Conservation (phyloP, 1,140 invertebrate species). For the Hypothenemus hampei region DNA sequence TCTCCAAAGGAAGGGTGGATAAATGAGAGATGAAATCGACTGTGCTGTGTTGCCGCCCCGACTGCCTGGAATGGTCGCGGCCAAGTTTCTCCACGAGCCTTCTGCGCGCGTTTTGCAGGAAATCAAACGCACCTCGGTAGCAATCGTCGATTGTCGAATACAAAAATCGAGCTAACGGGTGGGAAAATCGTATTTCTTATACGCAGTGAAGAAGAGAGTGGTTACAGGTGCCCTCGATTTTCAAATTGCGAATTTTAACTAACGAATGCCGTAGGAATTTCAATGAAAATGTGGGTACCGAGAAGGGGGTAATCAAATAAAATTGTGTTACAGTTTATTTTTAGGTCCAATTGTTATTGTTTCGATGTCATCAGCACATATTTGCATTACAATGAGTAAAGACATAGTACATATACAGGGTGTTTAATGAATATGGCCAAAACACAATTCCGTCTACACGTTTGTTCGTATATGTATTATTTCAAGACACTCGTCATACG, state of each 20-base stretch:
- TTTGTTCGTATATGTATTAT: too few species aligned
- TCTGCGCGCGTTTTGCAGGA: conserved; percentile 6
- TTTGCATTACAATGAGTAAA: conserved; percentile 3
- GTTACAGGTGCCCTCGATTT: conserved; percentile 6
- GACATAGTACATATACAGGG: too few species aligned
- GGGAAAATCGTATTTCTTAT: background rate
- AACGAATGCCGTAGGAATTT: background rate
- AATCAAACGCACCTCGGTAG: conserved; percentile 1
- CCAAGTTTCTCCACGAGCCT: conserved; percentile 10
- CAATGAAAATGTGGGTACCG: background rate
- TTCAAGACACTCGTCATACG: too few species aligned
- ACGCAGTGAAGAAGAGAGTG: conserved; percentile 3
- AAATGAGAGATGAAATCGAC: background rate
- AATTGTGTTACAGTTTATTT: conserved; percentile 13
- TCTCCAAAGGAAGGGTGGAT: too few species aligned
- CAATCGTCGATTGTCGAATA: too few species aligned
- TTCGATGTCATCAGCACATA: conserved; percentile 17
- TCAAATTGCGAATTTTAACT: background rate
- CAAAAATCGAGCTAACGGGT: too few species aligned
- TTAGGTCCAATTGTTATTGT: conserved; percentile 17
- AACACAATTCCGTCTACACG: too few species aligned
- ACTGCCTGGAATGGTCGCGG: conserved; percentile 15
- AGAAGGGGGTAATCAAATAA: background rate
- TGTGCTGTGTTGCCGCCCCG: background rate
- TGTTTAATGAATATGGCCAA: too few species aligned